phyloP scores from a whole-genome alignment of 1,140 invertebrate genomes.

The Melitaea cinxia region DNA sequence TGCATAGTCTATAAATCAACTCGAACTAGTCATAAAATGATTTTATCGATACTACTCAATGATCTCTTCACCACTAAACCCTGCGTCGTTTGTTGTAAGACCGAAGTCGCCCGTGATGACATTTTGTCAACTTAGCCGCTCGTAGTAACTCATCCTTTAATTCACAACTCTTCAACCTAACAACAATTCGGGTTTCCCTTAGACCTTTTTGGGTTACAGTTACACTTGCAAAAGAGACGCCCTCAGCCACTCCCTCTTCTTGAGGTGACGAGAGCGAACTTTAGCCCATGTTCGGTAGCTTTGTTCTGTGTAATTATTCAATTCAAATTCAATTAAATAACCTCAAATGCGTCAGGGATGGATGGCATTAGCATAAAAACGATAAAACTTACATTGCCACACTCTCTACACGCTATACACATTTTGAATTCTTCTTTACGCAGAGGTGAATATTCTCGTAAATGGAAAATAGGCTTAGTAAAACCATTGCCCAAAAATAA shows the following conservation, averaged over 20 bases:
- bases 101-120: background rate
- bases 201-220: background rate
- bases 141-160: background rate
- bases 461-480: too few relatives aligned
- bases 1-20: background rate
- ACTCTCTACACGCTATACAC: too few relatives aligned
- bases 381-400: too few relatives aligned
- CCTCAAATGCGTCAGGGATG: too few relatives aligned
- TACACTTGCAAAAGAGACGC: constrained; percentile 14
- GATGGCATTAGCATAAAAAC: too few relatives aligned
- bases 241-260: background rate
- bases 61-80: background rate
- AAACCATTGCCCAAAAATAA: too few relatives aligned
- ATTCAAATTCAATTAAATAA: too few relatives aligned
- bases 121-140: constrained; percentile 6
- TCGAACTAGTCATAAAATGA: constrained; percentile 12
- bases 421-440: too few relatives aligned
- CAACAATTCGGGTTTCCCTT: constrained; percentile 3
- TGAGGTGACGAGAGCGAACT: background rate
- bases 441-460: too few relatives aligned
- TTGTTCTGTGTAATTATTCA: constrained; percentile 5
- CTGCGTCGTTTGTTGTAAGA: background rate
- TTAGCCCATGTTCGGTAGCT: background rate
- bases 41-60: background rate
- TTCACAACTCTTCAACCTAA: constrained; percentile 5